These are phyloP conservation scores for Entelurus aequoreus DNA, from an alignment of 2,113 vertebrate species.

Conservation along the genomic window DNA sequence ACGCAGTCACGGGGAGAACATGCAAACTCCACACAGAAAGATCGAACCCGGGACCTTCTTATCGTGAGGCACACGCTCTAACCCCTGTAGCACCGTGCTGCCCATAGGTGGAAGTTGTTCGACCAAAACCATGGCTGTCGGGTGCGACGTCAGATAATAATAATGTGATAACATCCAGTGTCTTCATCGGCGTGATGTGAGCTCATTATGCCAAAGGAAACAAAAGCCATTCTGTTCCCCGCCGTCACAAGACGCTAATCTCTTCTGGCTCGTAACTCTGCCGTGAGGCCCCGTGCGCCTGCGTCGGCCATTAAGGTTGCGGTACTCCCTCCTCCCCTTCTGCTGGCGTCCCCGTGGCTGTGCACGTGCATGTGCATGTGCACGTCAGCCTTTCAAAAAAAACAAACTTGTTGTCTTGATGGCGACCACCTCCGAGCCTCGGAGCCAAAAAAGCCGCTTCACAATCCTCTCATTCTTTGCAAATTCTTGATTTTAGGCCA, in stretches of 20 bases:
- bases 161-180: constrained; percentile 13
- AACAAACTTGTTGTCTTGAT: not conserved
- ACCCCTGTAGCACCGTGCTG: too few species aligned
- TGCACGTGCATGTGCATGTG: constrained; percentile 47
- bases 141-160: not conserved
- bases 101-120: too few species aligned
- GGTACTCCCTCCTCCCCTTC: constrained; percentile 22
- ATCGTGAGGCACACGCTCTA: too few species aligned
- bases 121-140: constrained; percentile 19
- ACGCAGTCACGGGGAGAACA: too few species aligned
- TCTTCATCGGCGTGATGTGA: constrained; percentile 49
- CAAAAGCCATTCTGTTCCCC: constrained; percentile 74
- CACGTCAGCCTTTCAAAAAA: constrained; percentile 11
- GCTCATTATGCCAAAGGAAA: constrained; percentile 69
- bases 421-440: constrained; percentile 3
- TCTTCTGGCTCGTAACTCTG: constrained; percentile 73
- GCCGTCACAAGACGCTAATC: constrained; percentile 68
- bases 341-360: constrained; percentile 29
- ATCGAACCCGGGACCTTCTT: too few species aligned
- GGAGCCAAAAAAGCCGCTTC: not conserved
- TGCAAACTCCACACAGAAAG: too few species aligned
- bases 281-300: constrained; percentile 44
- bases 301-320: constrained; percentile 30
- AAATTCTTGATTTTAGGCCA: constrained; percentile 25
- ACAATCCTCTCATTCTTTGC: constrained; percentile 18